phyloP scores from a whole-genome alignment of 2,888 invertebrate species.

The Embidobia sp. region DNA sequence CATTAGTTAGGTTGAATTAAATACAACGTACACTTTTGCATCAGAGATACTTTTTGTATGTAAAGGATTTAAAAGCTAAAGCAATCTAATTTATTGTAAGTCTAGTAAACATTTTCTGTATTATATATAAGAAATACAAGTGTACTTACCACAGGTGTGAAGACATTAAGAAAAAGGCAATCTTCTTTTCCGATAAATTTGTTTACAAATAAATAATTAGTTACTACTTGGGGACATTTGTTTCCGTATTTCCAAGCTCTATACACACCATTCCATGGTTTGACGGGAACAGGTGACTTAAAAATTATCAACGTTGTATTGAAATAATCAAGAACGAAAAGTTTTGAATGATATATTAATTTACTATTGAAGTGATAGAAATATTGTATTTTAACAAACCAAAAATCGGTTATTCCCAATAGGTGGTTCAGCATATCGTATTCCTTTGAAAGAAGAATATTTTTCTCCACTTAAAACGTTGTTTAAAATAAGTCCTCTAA shows the following conservation, averaged over 20 bases:
- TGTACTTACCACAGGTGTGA: constrained; percentile 67
- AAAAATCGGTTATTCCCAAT: constrained; percentile 67
- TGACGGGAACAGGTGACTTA: no score
- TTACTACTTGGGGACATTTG: constrained; percentile 66
- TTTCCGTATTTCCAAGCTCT: constrained; percentile 57
- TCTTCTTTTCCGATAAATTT: constrained; percentile 65
- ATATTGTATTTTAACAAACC: constrained; percentile 53
- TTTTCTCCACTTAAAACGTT: constrained; percentile 52
- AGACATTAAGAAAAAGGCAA: constrained; percentile 72
- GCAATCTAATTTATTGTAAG: not conserved
- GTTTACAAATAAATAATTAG: not conserved
- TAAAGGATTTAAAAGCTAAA: not conserved
- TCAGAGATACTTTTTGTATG: no score
- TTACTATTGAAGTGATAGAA: not conserved
- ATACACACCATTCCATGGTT: constrained; percentile 66
- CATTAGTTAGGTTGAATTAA: no score
- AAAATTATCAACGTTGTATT: no score
- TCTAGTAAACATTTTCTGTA: no score
- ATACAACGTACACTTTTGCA: no score
- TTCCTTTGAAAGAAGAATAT: constrained; percentile 70
- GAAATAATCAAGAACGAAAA: not conserved
- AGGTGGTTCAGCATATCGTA: constrained; percentile 70
- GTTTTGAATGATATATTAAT: not conserved
- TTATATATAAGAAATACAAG: no score
- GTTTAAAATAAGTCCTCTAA: constrained; percentile 67